Base-by-base conservation (phyloP, 2,797 vertebrate genomes). In the Aythya fuligula region DNA sequence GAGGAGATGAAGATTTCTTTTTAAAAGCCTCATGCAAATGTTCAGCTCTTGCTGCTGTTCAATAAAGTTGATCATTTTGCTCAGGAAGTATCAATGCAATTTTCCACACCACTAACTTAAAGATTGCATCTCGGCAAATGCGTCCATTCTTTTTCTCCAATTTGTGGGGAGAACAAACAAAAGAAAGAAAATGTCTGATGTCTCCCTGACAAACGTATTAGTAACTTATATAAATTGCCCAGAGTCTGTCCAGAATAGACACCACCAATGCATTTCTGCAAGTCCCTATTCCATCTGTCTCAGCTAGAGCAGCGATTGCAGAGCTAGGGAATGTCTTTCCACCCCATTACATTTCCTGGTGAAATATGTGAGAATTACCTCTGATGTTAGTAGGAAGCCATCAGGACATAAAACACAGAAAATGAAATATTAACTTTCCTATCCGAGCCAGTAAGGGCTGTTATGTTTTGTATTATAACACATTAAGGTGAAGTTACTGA, bases 351-450 rank as follows among this genome's bases (percentile, higher is more conserved):
- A 45, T 94, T 91, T 95, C 78, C 93, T 43, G 47, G 87, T 92
- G 96, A 97, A 97, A 95, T 93, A 97, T 80, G 90, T 51, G 90
- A 71, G 77, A 95, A 96, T 96, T 95, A 60, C 95, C 94, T 94
- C 93, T 77, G 94, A 93, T 71, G 95, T 96, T 96, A 86, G 81
- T 81, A 95, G 93, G 94, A 95, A 95, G 73, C 73, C 49, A 72
- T 91, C 58, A 47, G 94, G 86, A 96, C 90, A 92, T 93, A 85
- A 98, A 98, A 75, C 94, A 95, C 62, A 94, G 96, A 87, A 97
- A 97, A 97, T 89, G 96, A 98, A 98, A 95, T 95, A 85, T 95
- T 97, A 95, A 64, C 93, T 94, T 96, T 92, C 79, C 85, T 90
- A 78, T 80, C 71, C 56, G 83, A 77, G 90, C 93, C 58, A 45